Conservation (phyloP, 1,140 invertebrate species). For the Leptinotarsa defecta region DNA sequence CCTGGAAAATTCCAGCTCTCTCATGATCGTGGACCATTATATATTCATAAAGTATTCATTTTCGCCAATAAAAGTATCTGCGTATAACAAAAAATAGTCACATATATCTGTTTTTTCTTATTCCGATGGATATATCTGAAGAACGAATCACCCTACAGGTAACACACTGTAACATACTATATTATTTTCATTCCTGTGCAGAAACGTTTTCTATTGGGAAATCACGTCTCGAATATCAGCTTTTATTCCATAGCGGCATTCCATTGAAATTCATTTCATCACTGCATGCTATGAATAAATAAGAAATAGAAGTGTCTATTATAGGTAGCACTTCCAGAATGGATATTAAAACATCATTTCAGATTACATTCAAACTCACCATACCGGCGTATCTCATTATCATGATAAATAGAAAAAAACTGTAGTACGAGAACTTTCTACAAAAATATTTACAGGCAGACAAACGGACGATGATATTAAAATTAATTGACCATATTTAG, state of each 20-base stretch:
- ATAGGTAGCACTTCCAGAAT: not conserved
- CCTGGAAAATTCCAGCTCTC: too few species aligned
- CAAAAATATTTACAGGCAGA: not conserved
- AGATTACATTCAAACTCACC: not conserved
- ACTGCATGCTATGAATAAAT: not conserved
- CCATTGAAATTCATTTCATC: not conserved
- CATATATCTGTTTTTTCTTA: too few species aligned
- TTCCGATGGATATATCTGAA: too few species aligned
- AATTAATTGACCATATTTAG: conserved; percentile 7
- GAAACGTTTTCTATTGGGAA: too few species aligned
- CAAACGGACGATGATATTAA: not conserved
- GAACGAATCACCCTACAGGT: too few species aligned
- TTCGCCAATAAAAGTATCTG: too few species aligned
- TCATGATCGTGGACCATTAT: too few species aligned
- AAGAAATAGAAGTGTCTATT: not conserved
- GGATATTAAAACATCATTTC: not conserved
- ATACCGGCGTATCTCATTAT: not conserved
- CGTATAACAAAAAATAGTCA: too few species aligned
- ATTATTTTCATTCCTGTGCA: too few species aligned
- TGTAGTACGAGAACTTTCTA: not conserved
- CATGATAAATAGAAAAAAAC: not conserved
- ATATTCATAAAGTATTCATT: too few species aligned
- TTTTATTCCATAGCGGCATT: not conserved
- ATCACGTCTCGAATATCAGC: not conserved
- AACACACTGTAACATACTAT: too few species aligned